phyloP scores from a whole-genome alignment of 1,140 invertebrate genomes.

The Lanistes nyassanus region DNA sequence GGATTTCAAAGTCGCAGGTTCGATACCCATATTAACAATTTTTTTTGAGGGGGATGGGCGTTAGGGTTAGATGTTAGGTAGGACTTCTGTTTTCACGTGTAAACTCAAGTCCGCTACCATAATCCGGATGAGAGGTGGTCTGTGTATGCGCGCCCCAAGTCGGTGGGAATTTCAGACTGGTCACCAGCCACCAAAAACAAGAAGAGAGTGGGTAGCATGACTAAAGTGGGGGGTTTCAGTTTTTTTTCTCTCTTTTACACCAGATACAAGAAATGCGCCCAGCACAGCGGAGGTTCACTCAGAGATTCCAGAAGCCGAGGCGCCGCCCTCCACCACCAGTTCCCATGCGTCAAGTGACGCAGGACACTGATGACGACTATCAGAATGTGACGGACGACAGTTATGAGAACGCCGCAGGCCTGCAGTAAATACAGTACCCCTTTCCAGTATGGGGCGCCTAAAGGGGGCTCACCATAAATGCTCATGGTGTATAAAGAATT shows the following conservation, averaged over 20 bases:
- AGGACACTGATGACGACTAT: conserved; percentile 11
- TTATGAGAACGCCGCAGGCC: conserved; percentile 20
- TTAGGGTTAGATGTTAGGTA: too few species aligned
- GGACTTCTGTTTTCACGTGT: too few species aligned
- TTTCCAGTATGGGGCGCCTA: background rate
- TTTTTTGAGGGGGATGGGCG: too few species aligned
- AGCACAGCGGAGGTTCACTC: conserved; percentile 33
- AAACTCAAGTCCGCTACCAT: too few species aligned
- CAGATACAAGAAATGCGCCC: conserved; percentile 12
- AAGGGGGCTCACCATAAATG: background rate
- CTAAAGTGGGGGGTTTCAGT: too few species aligned
- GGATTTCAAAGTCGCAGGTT: too few species aligned
- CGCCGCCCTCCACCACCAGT: conserved; percentile 43
- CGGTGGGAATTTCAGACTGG: too few species aligned
- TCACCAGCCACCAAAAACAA: too few species aligned
- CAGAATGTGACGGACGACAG: conserved; percentile 19
- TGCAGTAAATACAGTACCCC: conserved; percentile 1
- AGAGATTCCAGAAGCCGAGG: conserved; percentile 44
- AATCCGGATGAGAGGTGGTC: too few species aligned
- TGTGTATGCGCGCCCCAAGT: too few species aligned
- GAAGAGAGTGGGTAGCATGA: background rate
- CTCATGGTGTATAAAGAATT: too few species aligned
- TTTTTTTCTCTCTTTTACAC: background rate
- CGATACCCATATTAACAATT: too few species aligned
- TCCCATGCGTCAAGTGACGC: conserved; percentile 7